Conservation (phyloP, 2,797 vertebrate species). For the Prionace glauca region DNA sequence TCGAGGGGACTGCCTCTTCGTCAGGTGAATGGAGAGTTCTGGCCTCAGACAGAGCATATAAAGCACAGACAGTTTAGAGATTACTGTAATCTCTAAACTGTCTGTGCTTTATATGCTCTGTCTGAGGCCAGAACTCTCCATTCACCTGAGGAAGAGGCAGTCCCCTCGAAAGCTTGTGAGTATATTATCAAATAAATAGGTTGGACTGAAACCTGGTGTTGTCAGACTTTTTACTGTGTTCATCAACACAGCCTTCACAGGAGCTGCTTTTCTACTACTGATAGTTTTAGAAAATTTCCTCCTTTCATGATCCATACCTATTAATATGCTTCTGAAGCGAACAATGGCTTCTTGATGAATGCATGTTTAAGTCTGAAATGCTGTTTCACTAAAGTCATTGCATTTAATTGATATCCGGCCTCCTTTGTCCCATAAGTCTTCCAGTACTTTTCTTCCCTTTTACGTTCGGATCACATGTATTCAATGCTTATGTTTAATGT, state of each 20-base stretch:
- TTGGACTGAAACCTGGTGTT: too few relatives aligned
- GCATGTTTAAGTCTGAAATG: neutral
- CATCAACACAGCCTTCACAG: neutral
- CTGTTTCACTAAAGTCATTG: neutral
- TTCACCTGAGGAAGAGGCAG: too few relatives aligned
- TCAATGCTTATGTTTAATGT: neutral
- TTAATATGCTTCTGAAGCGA: neutral
- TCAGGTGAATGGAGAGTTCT: too few relatives aligned
- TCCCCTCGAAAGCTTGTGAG: too few relatives aligned
- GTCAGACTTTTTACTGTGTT: too few relatives aligned
- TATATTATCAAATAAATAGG: too few relatives aligned
- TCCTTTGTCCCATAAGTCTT: neutral
- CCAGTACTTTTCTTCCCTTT: neutral
- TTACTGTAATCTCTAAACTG: too few relatives aligned
- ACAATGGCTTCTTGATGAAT: neutral
- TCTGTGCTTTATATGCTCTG: too few relatives aligned
- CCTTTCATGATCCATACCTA: neutral
- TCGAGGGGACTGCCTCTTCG: too few relatives aligned
- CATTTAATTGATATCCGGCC: neutral
- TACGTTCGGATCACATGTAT: neutral
- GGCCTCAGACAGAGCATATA: too few relatives aligned
- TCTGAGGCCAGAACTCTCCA: too few relatives aligned
- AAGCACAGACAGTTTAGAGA: too few relatives aligned
- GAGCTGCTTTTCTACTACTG: neutral
- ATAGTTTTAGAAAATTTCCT: neutral